Evolutionary conservation across 2,797 vertebrate genomes (phyloP).

Genomic region (Jordanella pulchra): DNA sequence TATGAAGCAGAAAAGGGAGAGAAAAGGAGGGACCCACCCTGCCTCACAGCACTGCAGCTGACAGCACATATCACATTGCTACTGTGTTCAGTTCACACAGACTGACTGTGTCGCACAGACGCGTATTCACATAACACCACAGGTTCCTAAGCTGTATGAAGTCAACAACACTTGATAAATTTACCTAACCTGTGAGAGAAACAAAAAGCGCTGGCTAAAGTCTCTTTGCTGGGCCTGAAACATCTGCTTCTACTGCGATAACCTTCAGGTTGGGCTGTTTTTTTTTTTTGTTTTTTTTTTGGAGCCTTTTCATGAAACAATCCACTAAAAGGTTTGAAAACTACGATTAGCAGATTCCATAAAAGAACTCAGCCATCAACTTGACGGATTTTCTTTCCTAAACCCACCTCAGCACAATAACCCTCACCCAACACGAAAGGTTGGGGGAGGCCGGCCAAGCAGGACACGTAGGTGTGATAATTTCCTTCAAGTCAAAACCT

Average conservation of each 20-base stretch:
- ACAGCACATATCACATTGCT: slow-evolving; percentile 71
- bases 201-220: not conserved
- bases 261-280: slow-evolving; percentile 68
- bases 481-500: slow-evolving; percentile 37
- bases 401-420: slow-evolving; percentile 23
- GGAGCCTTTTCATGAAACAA: slow-evolving; percentile 25
- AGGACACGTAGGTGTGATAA: slow-evolving; percentile 48
- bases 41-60: slow-evolving; percentile 70
- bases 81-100: slow-evolving; percentile 51
- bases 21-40: slow-evolving; percentile 67
- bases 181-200: slow-evolving; percentile 44
- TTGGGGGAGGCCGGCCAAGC: slow-evolving; percentile 55
- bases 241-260: slow-evolving; percentile 14
- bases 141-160: slow-evolving; percentile 52
- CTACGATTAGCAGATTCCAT: slow-evolving; percentile 28
- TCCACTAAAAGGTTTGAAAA: slow-evolving; percentile 59
- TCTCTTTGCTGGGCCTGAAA: slow-evolving; percentile 7
- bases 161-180: slow-evolving; percentile 57
- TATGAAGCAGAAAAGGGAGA: slow-evolving; percentile 33
- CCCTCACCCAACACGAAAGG: slow-evolving; percentile 52
- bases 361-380: slow-evolving; percentile 30
- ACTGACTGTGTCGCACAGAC: slow-evolving; percentile 58
- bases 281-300: too few species aligned
- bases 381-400: slow-evolving; percentile 33
- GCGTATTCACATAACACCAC: slow-evolving; percentile 56